These are phyloP conservation scores for Apamea crenata DNA, from an alignment of 2,888 invertebrate genomes.

Conservation along the genomic window DNA sequence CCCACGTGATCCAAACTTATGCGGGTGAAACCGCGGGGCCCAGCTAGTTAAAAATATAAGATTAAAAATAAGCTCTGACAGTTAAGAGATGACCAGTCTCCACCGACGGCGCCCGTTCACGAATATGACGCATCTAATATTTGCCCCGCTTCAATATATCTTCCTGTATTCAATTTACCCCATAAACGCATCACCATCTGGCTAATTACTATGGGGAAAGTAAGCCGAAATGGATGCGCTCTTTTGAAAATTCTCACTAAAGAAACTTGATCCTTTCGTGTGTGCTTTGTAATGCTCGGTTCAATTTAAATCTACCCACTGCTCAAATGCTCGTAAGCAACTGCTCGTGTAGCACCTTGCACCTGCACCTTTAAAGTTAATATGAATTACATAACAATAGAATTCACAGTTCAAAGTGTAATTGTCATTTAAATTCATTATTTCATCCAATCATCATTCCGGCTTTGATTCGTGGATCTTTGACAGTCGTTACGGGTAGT, in stretches of 20 bases:
- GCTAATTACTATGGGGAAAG: neutral
- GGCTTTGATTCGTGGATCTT: too few species aligned
- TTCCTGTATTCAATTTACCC: neutral
- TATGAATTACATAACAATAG: neutral
- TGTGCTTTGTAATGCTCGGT: neutral
- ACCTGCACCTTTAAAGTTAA: neutral
- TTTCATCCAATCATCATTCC: too few species aligned
- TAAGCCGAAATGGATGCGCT: neutral
- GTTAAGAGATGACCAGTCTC: too few species aligned
- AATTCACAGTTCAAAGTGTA: neutral
- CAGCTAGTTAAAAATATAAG: too few species aligned
- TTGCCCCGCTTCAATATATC: neutral
- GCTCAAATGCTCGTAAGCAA: neutral
- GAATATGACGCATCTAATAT: neutral
- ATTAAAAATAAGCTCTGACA: too few species aligned
- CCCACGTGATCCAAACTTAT: too few species aligned
- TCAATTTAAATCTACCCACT: neutral
- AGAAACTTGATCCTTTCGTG: neutral
- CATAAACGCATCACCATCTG: neutral
- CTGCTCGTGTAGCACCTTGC: neutral
- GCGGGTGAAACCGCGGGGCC: too few species aligned
- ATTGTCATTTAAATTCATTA: neutral
- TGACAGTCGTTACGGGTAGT: too few species aligned
- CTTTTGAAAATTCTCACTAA: neutral
- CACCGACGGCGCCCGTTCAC: too few species aligned